A percentile compares a stretch with the other conserved stretches of the same genome.
phyloP scores from a whole-genome alignment of 2,797 vertebrate genomes.

The Luscinia luscinia region DNA sequence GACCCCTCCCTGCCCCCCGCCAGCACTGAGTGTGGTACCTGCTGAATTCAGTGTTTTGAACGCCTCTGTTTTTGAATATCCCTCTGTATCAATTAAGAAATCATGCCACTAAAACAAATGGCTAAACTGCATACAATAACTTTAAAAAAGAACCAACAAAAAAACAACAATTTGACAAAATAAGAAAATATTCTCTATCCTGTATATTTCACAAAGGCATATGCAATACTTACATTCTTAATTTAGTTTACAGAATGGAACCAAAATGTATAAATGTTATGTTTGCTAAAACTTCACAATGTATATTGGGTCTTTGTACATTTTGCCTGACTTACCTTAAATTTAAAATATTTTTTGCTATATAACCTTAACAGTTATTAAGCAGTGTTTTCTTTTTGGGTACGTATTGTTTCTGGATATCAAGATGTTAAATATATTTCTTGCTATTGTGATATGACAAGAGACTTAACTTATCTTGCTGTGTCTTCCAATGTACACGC shows the following conservation, averaged over 20 bases:
- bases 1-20: conserved; percentile 23
- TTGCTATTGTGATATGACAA: conserved; percentile 82
- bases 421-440: conserved; percentile 88
- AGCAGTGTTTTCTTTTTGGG: conserved; percentile 92
- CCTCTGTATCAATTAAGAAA: conserved; percentile 70
- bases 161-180: conserved; percentile 70
- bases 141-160: conserved; percentile 70
- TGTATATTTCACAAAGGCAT: conserved; percentile 94
- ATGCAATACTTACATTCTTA: conserved; percentile 98
- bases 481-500: conserved; percentile 95
- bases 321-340: conserved; percentile 88
- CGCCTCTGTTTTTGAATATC: conserved; percentile 64
- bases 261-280: conserved; percentile 97
- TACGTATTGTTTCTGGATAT: conserved; percentile 89
- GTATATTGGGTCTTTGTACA: conserved; percentile 91
- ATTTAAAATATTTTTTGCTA: conserved; percentile 91
- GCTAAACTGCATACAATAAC: conserved; percentile 82
- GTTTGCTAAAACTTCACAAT: conserved; percentile 88
- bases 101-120: conserved; percentile 77
- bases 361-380: conserved; percentile 89
- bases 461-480: conserved; percentile 86
- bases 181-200: conserved; percentile 82
- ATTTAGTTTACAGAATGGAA: conserved; percentile 98
- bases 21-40: conserved; percentile 85
- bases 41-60: conserved; percentile 78